Base-by-base conservation (phyloP, 1,140 invertebrate species). In the Conus betulinus region DNA sequence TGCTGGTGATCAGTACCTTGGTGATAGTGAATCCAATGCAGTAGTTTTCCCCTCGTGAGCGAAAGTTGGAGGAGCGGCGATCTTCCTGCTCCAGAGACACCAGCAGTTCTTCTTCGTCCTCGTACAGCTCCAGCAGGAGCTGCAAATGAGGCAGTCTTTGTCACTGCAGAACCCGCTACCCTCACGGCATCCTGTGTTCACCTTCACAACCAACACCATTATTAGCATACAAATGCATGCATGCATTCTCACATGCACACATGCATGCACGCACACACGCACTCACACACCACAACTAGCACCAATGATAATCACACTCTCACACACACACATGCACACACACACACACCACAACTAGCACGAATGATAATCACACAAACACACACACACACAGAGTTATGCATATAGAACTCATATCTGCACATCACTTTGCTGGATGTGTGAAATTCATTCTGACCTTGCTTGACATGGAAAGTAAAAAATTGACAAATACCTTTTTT, bases 21-120 rank as follows among this genome's bases (percentile, higher is more conserved):
- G 99, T 99, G 91, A 99, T 97, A 10, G 98, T 98, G 95, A 99
- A 99, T 74, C 99, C 99, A 91, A 99, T 98, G 20, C 98, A 98
- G n/a, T 99, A 96, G 93, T 98, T 98, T 93, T 99, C 98, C 96
- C 17, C 98, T 98, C 94, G 97, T 97, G 93, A 97, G 97, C 52
- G 63, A 53, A 90, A 90, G 78, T 97, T 97, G 90, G 98, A 97
- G 4, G 98, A 97, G 93, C 99, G 96, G 89, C 98, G 96, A 96
- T 99, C 99, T 91, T 96, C 96, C 91, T 97, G 97, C 94, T 96
- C 98, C 99, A 93, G 84, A 3, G 94, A 94, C 2, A 93, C 81
- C 90, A 94, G 74, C 0, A 94, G 53, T 67, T 94, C 93, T n/a
- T 93, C 92, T 55, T 93, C 90, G 55, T 93, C 90, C 27, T 92